Conservation (phyloP, 2,797 vertebrate genomes). For the Karalla daura region DNA sequence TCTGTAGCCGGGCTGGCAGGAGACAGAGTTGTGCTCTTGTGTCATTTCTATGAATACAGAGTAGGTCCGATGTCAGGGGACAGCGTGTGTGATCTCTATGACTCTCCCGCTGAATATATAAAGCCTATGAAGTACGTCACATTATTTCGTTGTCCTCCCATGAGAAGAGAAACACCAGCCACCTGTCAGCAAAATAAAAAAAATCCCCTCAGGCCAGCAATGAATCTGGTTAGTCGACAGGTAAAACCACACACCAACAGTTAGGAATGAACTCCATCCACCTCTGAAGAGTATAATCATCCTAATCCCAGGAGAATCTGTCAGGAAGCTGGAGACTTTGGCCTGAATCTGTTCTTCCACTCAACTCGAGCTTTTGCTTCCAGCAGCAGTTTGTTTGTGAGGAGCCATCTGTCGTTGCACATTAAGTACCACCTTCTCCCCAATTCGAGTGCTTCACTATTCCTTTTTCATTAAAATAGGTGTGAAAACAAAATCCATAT, state of each 20-base stretch:
- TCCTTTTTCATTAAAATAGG: background rate
- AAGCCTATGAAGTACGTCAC: constrained; percentile 18
- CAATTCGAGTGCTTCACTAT: constrained; percentile 3
- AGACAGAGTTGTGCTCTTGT: constrained; percentile 13
- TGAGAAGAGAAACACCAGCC: constrained; percentile 20
- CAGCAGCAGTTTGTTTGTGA: constrained; percentile 37
- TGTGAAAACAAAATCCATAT: background rate
- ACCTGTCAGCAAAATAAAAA: constrained; percentile 29
- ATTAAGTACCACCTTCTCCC: constrained; percentile 23
- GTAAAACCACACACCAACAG: constrained; percentile 12
- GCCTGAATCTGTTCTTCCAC: constrained; percentile 32
- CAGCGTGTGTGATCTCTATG: constrained; percentile 26
- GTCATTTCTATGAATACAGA: constrained; percentile 45
- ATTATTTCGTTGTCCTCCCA: constrained; percentile 22
- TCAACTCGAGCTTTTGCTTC: constrained; percentile 27
- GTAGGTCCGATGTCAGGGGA: constrained; percentile 15
- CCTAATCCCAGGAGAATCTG: constrained; percentile 21
- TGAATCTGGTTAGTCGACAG: constrained; percentile 2
- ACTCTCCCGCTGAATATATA: constrained; percentile 23
- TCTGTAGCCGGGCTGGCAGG: background rate
- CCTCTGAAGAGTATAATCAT: constrained; percentile 28
- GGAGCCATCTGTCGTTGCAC: constrained; percentile 62
- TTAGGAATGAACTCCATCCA: constrained; percentile 29
- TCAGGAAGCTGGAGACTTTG: constrained; percentile 24
- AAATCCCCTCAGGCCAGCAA: constrained; percentile 19